These are phyloP conservation scores for Nephrotoma flavescens DNA, from an alignment of 2,888 invertebrate genomes.

Conservation along the genomic window DNA sequence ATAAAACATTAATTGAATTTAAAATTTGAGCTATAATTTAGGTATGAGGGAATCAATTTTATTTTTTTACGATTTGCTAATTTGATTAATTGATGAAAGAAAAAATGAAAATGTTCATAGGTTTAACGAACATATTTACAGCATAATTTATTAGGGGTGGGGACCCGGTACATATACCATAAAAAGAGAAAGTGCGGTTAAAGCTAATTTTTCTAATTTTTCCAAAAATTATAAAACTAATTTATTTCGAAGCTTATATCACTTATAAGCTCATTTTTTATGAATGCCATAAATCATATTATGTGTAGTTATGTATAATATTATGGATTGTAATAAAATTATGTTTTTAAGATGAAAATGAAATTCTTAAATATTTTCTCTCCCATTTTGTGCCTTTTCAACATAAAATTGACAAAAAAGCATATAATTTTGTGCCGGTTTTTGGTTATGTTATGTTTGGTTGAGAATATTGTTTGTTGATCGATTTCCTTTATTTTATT, in stretches of 20 bases:
- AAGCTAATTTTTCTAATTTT: not conserved
- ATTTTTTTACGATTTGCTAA: not conserved
- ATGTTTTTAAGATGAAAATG: not conserved
- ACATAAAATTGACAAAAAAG: not conserved
- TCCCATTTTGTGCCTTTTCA: not conserved
- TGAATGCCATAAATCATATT: not conserved
- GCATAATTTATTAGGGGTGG: not conserved
- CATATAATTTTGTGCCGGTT: not conserved
- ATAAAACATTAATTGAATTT: not conserved
- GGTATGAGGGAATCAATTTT: not conserved
- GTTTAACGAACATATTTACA: not conserved
- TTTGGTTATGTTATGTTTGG: not conserved
- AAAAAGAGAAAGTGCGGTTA: not conserved
- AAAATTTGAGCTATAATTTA: not conserved
- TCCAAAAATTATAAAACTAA: not conserved
- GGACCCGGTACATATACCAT: not conserved
- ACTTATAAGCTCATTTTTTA: not conserved
- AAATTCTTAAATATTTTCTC: not conserved
- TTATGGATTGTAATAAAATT: not conserved
- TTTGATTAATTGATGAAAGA: not conserved
- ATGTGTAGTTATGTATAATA: not conserved
- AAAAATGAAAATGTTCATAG: not conserved
- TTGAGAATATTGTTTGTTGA: not conserved
- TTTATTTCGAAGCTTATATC: not conserved
- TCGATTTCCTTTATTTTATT: not conserved